phyloP scores from a whole-genome alignment of 2,888 invertebrate genomes.

The Balanococcus diminutus region DNA sequence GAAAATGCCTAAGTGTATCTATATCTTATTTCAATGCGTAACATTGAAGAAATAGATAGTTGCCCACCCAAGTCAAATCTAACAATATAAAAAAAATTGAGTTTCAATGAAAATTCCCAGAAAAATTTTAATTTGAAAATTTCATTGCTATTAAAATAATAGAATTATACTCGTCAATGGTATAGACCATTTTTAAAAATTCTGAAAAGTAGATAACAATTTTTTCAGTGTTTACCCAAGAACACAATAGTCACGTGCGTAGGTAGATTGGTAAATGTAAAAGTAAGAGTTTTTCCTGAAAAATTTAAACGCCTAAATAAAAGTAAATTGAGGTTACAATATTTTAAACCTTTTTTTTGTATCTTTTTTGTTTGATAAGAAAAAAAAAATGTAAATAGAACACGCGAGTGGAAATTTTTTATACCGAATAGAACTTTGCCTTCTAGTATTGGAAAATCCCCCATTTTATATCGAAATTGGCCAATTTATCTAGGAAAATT shows the following conservation, averaged over 20 bases:
- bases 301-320: background rate
- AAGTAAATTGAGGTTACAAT: background rate
- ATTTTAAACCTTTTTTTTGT: background rate
- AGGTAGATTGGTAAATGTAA: background rate
- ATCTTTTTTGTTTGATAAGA: background rate
- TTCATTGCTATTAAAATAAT: too few species aligned
- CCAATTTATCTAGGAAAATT: background rate
- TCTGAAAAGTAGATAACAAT: background rate
- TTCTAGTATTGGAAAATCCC: conserved; percentile 2
- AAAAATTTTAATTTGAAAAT: too few species aligned
- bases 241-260: background rate
- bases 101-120: too few species aligned
- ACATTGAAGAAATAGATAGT: too few species aligned
- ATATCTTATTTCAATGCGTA: too few species aligned
- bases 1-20: too few species aligned
- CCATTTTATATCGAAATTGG: background rate
- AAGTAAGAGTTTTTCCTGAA: background rate
- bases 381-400: background rate
- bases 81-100: too few species aligned
- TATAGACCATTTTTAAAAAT: background rate
- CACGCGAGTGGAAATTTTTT: background rate
- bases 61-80: too few species aligned
- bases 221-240: background rate
- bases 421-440: background rate
- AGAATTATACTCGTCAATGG: too few species aligned